Evolutionary conservation across 2,888 invertebrate genomes (phyloP).

Genomic region (Dendrolimus houi): DNA sequence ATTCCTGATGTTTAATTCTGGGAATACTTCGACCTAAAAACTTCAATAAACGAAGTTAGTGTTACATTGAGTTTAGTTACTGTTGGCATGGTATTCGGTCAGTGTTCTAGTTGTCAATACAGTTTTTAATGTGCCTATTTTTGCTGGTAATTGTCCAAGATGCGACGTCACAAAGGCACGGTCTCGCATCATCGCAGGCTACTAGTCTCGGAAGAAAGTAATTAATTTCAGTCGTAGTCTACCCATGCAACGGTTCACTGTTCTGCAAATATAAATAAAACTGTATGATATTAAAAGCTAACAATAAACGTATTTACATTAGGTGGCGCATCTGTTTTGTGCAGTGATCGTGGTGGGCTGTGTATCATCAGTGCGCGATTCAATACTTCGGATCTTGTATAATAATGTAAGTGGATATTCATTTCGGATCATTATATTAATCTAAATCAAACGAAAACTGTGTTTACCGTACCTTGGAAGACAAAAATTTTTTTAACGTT

Average conservation of each 20-base stretch:
- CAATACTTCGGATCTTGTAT: background rate
- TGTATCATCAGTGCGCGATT: conserved; percentile 7
- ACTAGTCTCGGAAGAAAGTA: conserved; percentile 51
- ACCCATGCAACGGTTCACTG: conserved; percentile 46
- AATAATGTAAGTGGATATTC: background rate
- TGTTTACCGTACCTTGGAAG: background rate
- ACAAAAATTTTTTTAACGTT: background rate
- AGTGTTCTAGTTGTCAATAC: conserved; percentile 66
- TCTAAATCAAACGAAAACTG: background rate
- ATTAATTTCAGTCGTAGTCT: conserved; percentile 60
- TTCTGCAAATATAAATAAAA: conserved; percentile 57
- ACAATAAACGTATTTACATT: conserved; percentile 32
- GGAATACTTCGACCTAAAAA: background rate
- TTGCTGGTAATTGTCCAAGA: conserved; percentile 70
- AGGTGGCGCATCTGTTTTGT: conserved; percentile 28
- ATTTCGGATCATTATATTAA: background rate
- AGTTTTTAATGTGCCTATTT: conserved; percentile 59
- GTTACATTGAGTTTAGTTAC: conserved; percentile 12
- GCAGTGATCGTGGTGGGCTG: conserved; percentile 22
- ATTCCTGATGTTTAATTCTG: background rate
- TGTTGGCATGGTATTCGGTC: conserved; percentile 64
- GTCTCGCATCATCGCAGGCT: conserved; percentile 27
- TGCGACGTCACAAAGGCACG: conserved; percentile 10
- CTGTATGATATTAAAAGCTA: conserved; percentile 36
- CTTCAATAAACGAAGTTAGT: background rate